phyloP scores from a whole-genome alignment of 2,888 invertebrate genomes.

The Nematopogon swammerdamellus region DNA sequence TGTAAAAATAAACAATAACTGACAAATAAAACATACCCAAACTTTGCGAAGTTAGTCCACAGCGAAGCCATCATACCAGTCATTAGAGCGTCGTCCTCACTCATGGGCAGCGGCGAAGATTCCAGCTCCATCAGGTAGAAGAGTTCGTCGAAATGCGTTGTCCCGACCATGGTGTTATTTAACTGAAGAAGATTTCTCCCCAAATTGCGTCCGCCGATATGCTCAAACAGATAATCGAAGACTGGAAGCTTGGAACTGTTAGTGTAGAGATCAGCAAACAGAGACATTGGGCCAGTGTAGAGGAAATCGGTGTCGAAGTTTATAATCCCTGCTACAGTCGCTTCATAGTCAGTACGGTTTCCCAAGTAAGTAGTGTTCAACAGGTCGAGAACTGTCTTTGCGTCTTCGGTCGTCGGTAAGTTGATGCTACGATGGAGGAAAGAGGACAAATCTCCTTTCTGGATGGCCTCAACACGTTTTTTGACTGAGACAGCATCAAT shows the following conservation, averaged over 20 bases:
- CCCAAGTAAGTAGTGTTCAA: slow-evolving; percentile 37
- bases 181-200: slow-evolving; percentile 28
- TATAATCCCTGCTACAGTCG: slow-evolving; percentile 34
- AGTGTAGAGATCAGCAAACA: slow-evolving; percentile 32
- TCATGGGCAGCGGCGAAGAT: slow-evolving; percentile 33
- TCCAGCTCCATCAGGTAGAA: slow-evolving; percentile 43
- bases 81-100: slow-evolving; percentile 40
- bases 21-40: slow-evolving; percentile 33
- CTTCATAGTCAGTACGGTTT: slow-evolving; percentile 28
- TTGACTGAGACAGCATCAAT: slow-evolving; percentile 39
- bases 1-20: too few species aligned
- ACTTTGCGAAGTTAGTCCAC: slow-evolving; percentile 50
- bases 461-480: slow-evolving; percentile 34
- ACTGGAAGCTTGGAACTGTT: slow-evolving; percentile 27
- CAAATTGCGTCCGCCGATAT: slow-evolving; percentile 37
- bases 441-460: slow-evolving; percentile 32
- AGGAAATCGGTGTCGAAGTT: slow-evolving; percentile 41
- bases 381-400: slow-evolving; percentile 14
- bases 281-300: slow-evolving; percentile 36
- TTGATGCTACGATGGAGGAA: slow-evolving; percentile 28
- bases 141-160: slow-evolving; percentile 34
- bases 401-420: slow-evolving; percentile 14
- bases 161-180: slow-evolving; percentile 34
- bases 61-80: slow-evolving; percentile 45
- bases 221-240: slow-evolving; percentile 36